Evolutionary conservation across 1,140 invertebrate species (phyloP).

Genomic region (Reticulitermes speratus): DNA sequence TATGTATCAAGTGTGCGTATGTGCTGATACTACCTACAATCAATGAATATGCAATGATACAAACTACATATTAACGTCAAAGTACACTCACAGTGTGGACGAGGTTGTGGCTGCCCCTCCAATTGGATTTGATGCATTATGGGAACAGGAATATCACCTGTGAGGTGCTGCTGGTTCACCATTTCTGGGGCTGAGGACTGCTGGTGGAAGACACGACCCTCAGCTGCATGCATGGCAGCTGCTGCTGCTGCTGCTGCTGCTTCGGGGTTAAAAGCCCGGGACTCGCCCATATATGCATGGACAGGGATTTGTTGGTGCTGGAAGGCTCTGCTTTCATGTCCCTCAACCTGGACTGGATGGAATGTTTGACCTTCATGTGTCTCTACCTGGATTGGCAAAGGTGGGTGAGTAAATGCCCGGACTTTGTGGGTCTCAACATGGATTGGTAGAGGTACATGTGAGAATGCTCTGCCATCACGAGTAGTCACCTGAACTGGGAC

Average conservation of each 20-base stretch:
- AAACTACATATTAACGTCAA: neutral
- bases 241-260: slow-evolving; percentile 43
- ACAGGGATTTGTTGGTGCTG: neutral
- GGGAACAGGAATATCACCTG: slow-evolving; percentile 33
- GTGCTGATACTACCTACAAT: no score
- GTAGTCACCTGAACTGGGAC: neutral
- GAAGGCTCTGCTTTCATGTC: neutral
- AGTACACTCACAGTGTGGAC: slow-evolving; percentile 42
- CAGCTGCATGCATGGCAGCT: slow-evolving; percentile 28
- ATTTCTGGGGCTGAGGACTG: slow-evolving; percentile 22
- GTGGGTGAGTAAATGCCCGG: neutral
- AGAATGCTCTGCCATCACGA: neutral
- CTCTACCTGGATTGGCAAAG: neutral
- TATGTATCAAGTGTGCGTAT: no score
- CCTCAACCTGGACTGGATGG: neutral
- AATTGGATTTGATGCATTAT: slow-evolving; percentile 33
- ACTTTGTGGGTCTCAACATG: neutral
- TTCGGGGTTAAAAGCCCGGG: slow-evolving; percentile 33
- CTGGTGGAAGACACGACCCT: slow-evolving; percentile 25
- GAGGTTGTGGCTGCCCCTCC: slow-evolving; percentile 30
- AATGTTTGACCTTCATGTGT: neutral
- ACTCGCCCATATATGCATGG: neutral
- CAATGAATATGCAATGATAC: neutral
- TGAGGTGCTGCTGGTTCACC: slow-evolving; percentile 19
- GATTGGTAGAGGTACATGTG: neutral